Evolutionary conservation across 2,113 vertebrate genomes (phyloP).

Genomic region (Hystrix cristata): DNA sequence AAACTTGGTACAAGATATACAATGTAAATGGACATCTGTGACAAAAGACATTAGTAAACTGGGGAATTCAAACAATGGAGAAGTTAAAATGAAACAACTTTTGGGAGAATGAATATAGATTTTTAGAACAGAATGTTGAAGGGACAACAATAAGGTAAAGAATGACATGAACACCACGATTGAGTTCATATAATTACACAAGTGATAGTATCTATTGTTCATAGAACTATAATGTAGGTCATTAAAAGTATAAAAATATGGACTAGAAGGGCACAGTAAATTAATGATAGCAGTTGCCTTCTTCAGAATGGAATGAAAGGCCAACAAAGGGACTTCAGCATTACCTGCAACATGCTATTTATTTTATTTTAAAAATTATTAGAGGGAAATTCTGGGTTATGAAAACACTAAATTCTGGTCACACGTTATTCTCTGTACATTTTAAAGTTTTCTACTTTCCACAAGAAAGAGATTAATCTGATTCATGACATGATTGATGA

Average conservation of each 20-base stretch:
- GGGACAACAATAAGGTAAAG: background rate
- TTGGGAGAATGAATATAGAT: background rate
- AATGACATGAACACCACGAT: background rate
- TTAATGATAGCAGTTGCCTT: background rate
- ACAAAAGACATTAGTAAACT: background rate
- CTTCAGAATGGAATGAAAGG: background rate
- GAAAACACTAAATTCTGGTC: background rate
- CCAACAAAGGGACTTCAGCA: background rate
- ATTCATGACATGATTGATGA: background rate
- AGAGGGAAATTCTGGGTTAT: background rate
- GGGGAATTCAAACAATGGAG: background rate
- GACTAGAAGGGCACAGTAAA: background rate
- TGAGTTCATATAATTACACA: background rate
- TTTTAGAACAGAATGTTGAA: constrained; percentile 19
- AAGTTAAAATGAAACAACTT: background rate
- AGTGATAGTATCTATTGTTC: background rate
- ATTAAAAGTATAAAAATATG: background rate
- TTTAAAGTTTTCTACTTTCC: background rate
- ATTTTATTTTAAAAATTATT: constrained; percentile 42
- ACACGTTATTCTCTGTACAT: background rate
- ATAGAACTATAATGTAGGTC: background rate
- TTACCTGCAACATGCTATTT: background rate
- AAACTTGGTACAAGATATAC: background rate
- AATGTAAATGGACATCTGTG: background rate
- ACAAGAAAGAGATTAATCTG: background rate